Evolutionary conservation across 2,797 vertebrate genomes (phyloP), one percentile per base, ranked within the genome.

Genomic region (Labeo calbasu): DNA sequence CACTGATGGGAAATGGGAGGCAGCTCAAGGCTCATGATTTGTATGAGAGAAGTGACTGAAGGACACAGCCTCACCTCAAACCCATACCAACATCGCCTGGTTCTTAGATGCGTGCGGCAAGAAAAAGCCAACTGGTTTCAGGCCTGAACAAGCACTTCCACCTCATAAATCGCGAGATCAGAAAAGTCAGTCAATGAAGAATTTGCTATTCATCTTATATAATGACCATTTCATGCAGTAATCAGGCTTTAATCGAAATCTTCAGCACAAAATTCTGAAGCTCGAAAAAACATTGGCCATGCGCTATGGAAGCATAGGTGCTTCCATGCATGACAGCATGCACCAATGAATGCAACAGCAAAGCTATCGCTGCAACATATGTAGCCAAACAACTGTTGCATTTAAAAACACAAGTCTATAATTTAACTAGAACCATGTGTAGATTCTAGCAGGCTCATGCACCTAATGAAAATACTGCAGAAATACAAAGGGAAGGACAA

Each of bases 1-100:
- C 88, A 89, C 40, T 36, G 81, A 82, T 36, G 43, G 76, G 68
- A 89, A 83, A 86, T 5, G 28, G 43, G 77, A 73, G 57, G 59
- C 59, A 79, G 85, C 81, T 43, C 66, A 59, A 81, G 84, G 80
- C 84, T 84, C 68, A 57, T 75, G 66, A 59, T 32, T 43, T 71
- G 70, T 48, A 82, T 48, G 65, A 73, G 79, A 63, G 69, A 80
- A 70, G 50, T 65, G 81, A 82, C 50, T 65, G 46, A 82, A 72
- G 79, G 87, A 86, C 59, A 87, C 65, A 72, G 50, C 59, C 17
- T 82, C 57, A 79, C 46, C 48, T 69, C 61, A 61, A 43, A 76
- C 57, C 23, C 11, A 28, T 46, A 77, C 50, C 23, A 46, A 43
- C 69, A 75, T 17, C 4, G 55, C 23, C 40, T 57, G 28, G 2